Evolutionary conservation across 2,113 vertebrate species (phyloP), one percentile per base, ranked within the genome.

Genomic region (Empidonax traillii): DNA sequence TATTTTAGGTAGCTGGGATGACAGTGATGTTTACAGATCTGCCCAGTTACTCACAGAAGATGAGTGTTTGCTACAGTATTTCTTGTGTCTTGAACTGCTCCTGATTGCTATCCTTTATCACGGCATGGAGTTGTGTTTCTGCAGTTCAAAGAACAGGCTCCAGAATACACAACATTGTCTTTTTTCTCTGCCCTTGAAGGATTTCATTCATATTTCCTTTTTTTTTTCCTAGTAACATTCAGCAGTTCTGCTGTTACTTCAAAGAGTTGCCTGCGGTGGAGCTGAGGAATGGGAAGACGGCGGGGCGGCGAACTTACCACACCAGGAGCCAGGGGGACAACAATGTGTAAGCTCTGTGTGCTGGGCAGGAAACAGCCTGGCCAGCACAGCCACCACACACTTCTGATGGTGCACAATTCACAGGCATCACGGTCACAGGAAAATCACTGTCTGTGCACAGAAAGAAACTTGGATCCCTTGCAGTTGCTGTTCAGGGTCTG

Each of bases 221-320:
- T 80, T 87, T 80, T 87, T 80, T 80, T 58, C 8, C 14, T 97
- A 99, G 99, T 96, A 99, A 99, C 97, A 99, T 99, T 94, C 98
- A 99, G 74, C 98, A 99, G 98, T 99, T 99, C 96, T 99, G 99
- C 98, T 99, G 99, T 97, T 99, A 99, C 97, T 99, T 99, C 98
- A 99, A 99, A 97, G 99, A 99, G 87, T 58, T 99, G 97, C 99
- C 99, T 8, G 99, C 99, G 4, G 99, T 99, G 95, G 99, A 99
- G 91, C 97, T 99, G 75, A 98, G 99, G 95, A 99, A 99, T 59
- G 99, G 99, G 77, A 99, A 99, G 97, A 99, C 99, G 0, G 99
- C 99, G 56, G 99, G 99, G 84, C 98, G 99, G 68, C 97, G 99
- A 93, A 99, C 98, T 77, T 99, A 99, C 98, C 99, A 99, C 96